Evolutionary conservation across 2,888 invertebrate genomes (phyloP).

Genomic region (Dynastes tityus): DNA sequence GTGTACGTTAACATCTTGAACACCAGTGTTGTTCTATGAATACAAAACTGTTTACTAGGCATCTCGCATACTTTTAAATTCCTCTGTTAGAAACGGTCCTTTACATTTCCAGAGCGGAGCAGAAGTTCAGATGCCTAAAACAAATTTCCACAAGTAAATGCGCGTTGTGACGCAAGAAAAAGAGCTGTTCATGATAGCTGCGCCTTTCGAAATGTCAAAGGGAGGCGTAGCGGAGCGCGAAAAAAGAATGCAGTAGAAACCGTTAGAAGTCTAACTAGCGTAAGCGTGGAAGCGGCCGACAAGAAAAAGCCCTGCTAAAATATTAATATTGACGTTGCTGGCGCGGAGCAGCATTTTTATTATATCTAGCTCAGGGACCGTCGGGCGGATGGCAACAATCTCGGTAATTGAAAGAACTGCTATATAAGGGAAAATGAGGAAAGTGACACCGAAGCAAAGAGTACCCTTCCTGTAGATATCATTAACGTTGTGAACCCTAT

Average conservation of each 20-base stretch:
- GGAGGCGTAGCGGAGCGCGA: conserved; percentile 23
- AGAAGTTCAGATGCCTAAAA: conserved; percentile 2
- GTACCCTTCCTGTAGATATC: conserved; percentile 29
- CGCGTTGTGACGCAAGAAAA: conserved; percentile 11
- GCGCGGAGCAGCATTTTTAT: conserved; percentile 56
- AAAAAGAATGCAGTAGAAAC: conserved; percentile 36
- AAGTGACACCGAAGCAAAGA: conserved; percentile 40
- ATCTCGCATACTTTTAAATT: too few species aligned
- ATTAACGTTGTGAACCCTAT: conserved; percentile 41
- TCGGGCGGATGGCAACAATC: conserved; percentile 54
- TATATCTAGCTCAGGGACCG: conserved; percentile 53
- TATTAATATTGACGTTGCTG: conserved; percentile 57
- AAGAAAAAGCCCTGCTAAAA: conserved; percentile 55
- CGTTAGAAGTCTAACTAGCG: conserved; percentile 31
- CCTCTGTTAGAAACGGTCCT: too few species aligned
- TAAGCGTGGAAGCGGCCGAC: conserved; percentile 25
- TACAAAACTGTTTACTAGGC: too few species aligned
- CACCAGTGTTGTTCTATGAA: too few species aligned
- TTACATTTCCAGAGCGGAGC: too few species aligned
- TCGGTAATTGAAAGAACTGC: conserved; percentile 57
- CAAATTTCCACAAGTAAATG: conserved; percentile 7
- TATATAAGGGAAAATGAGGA: conserved; percentile 50
- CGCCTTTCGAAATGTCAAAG: conserved; percentile 39
- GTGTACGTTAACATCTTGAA: too few species aligned
- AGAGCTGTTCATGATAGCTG: conserved; percentile 24